Base-by-base conservation (phyloP, 1,140 invertebrate genomes). In the Frieseomelitta varia region DNA sequence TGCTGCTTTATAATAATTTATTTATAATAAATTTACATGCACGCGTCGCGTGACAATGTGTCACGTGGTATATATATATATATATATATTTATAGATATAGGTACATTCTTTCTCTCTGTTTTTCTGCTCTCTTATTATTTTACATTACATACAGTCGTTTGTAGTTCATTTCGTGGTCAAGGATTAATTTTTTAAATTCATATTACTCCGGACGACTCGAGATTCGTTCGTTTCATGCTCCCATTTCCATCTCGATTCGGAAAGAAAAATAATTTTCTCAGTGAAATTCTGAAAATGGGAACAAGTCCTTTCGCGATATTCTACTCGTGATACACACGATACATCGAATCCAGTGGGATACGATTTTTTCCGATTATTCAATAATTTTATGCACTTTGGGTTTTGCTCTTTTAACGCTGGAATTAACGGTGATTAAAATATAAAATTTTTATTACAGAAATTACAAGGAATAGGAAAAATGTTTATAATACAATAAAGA, bases 21-120 rank as follows among this genome's bases (percentile, higher is more conserved):
- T 94, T 94, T 92, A 94, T 94, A 94, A 93, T 94, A 94, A 94
- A 94, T 94, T 94, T 94, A 93, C 87, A 89, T 89, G 79, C 79
- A 86, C 81, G 86, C 84, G 80, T 90, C 47, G 73, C 84, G 88
- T 88, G 78, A 84, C 82, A 85, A 87, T 65, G 63, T 78, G 82
- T 71, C 80, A 87, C 71, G 68, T 81, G 74, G 55, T 88, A 81
- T 86, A 80, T 63, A 63, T 63, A 63, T 63, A 63, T 61, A 63
- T 63, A 27, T 63, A 63, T 61, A n/a, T 61, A 61, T 63, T n/a
- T 63, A 85, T 89, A 90, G 89, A 92, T 92, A 90, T 91, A 91
- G 89, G 85, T 92, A 93, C 91, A 92, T 89, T 92, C 84, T 92
- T 47, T 47, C 83, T 93, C 77, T 91, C 69, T 82, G 81, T 91